phyloP scores from a whole-genome alignment of 2,888 invertebrate genomes.

The Phalangium opilio region DNA sequence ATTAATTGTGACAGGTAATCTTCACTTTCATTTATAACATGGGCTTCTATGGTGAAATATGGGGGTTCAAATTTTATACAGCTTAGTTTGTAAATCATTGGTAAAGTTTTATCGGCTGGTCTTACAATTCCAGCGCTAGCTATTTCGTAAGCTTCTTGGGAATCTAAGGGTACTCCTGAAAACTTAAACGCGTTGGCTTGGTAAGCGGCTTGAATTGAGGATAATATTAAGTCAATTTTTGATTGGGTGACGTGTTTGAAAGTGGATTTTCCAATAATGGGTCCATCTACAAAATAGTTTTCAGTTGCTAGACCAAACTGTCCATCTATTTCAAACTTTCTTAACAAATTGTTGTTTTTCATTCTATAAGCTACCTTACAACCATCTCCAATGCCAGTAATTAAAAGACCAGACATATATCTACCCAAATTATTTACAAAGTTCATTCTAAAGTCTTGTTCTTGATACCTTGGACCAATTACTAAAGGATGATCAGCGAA shows the following conservation, averaged over 20 bases:
- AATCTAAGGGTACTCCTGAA: slow-evolving; percentile 63
- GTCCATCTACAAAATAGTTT: slow-evolving; percentile 52
- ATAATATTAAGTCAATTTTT: slow-evolving; percentile 54
- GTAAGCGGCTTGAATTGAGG: slow-evolving; percentile 67
- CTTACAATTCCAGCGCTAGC: slow-evolving; percentile 66
- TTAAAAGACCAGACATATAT: slow-evolving; percentile 54
- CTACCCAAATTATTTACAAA: slow-evolving; percentile 45
- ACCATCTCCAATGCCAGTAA: slow-evolving; percentile 31
- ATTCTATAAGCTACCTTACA: slow-evolving; percentile 41
- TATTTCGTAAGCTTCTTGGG: slow-evolving; percentile 76
- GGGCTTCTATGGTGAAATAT: slow-evolving; percentile 70
- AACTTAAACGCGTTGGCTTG: slow-evolving; percentile 44
- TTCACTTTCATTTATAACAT: slow-evolving; percentile 70
- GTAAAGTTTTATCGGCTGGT: slow-evolving; percentile 50
- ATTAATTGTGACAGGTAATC: slow-evolving; percentile 58
- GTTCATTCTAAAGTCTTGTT: slow-evolving; percentile 46
- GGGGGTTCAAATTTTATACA: slow-evolving; percentile 67
- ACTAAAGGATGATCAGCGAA: slow-evolving; percentile 52
- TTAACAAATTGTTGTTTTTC: slow-evolving; percentile 44
- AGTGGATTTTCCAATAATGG: slow-evolving; percentile 49
- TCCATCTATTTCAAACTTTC: slow-evolving; percentile 58
- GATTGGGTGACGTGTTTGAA: slow-evolving; percentile 50
- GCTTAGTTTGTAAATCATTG: slow-evolving; percentile 70
- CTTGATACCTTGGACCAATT: slow-evolving; percentile 56
- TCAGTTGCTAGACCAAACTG: slow-evolving; percentile 59